These are phyloP conservation scores for Columba janthina DNA, from an alignment of 2,113 vertebrate genomes.

Conservation along the genomic window DNA sequence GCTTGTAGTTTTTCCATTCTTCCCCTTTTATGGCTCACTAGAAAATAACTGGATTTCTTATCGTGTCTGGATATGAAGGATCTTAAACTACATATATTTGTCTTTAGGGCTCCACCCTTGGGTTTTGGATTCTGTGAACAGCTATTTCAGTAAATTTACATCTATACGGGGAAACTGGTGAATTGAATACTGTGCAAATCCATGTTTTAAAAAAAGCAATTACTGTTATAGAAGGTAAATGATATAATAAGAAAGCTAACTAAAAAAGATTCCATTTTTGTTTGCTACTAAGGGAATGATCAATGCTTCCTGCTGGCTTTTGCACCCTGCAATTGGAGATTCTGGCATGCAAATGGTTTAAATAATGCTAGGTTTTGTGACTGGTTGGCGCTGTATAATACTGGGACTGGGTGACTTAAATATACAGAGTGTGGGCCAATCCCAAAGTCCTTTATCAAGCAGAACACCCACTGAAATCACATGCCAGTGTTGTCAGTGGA, in stretches of 20 bases:
- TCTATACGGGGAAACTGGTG: conserved; percentile 73
- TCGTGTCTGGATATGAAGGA: background rate
- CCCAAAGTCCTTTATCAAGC: background rate
- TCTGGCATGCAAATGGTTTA: conserved; percentile 18
- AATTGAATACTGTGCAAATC: conserved; percentile 74
- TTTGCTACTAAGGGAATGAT: conserved; percentile 67
- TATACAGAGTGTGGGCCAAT: conserved; percentile 8
- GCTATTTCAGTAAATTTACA: conserved; percentile 71
- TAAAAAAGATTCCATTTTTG: conserved; percentile 62
- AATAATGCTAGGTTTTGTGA: conserved; percentile 54
- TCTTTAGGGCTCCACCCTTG: conserved; percentile 67
- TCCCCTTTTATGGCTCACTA: conserved; percentile 26
- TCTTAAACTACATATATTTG: conserved; percentile 47
- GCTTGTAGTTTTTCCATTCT: conserved; percentile 28
- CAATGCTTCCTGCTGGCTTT: conserved; percentile 49
- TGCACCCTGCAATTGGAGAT: conserved; percentile 39
- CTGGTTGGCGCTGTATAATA: conserved; percentile 33
- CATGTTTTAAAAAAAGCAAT: conserved; percentile 70
- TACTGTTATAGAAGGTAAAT: conserved; percentile 77
- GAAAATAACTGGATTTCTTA: conserved; percentile 39
- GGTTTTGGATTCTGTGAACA: conserved; percentile 56
- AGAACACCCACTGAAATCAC: conserved; percentile 39
- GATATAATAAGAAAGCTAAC: conserved; percentile 69
- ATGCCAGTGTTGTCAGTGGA: conserved; percentile 49
- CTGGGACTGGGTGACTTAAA: conserved; percentile 45